Evolutionary conservation across 2,113 vertebrate genomes (phyloP).

Genomic region (Onychostoma macrolepis): DNA sequence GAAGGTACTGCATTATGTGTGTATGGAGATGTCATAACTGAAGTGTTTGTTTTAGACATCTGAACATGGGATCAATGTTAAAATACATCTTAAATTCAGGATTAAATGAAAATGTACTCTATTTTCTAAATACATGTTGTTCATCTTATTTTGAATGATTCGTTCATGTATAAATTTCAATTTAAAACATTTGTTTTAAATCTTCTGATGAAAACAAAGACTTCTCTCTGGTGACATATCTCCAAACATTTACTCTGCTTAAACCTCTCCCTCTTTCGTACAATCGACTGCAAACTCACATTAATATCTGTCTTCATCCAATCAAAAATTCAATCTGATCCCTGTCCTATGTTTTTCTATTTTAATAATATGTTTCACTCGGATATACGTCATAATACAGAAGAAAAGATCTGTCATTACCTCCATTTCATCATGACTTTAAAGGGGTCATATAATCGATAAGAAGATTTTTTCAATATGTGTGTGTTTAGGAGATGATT

Average conservation of each 20-base stretch:
- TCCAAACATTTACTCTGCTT: background rate
- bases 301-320: background rate
- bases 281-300: background rate
- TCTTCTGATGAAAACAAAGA: background rate
- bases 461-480: background rate
- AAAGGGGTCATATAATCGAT: background rate
- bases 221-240: background rate
- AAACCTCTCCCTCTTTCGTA: background rate
- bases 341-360: no score
- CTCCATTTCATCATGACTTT: background rate
- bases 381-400: no score
- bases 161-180: background rate
- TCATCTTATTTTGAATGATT: background rate
- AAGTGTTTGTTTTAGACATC: background rate
- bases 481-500: constrained; percentile 85
- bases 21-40: background rate
- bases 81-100: background rate
- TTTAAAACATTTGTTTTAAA: no score
- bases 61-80: background rate
- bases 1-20: constrained; percentile 79
- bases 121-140: background rate
- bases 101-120: background rate
- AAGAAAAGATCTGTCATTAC: background rate
- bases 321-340: background rate
- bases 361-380: no score